A percentile compares a stretch with the other conserved stretches of the same genome.
Evolutionary conservation across 2,797 vertebrate genomes (phyloP).

Genomic region (Thaleichthys pacificus): DNA sequence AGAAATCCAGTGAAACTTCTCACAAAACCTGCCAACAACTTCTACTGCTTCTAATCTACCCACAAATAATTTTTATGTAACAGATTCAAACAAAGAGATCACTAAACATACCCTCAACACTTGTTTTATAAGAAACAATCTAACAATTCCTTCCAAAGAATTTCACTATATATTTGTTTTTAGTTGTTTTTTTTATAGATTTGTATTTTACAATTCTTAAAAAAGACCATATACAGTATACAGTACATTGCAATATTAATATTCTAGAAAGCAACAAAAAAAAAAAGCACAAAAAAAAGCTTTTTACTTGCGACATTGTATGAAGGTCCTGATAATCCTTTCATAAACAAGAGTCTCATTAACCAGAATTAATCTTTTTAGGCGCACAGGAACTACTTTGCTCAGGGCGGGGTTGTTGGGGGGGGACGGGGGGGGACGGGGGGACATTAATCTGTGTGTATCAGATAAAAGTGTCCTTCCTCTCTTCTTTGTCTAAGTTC

Average conservation of each 20-base stretch:
- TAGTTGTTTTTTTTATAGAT: conserved; percentile 37
- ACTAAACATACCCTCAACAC: conserved; percentile 59
- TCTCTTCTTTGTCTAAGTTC: conserved; percentile 59
- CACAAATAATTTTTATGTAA: conserved; percentile 49
- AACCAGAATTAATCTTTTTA: conserved; percentile 60
- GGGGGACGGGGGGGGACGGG: not conserved
- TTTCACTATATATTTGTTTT: conserved; percentile 48
- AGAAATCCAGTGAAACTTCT: conserved; percentile 54
- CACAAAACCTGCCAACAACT: conserved; percentile 56
- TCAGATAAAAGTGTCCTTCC: conserved; percentile 69
- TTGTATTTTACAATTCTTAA: conserved; percentile 63
- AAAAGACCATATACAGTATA: conserved; percentile 49
- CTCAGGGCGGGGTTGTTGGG: conserved; percentile 46
- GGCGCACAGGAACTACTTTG: conserved; percentile 48
- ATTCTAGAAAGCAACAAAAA: conserved; percentile 49
- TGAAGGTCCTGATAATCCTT: conserved; percentile 48
- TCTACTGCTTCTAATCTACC: conserved; percentile 55
- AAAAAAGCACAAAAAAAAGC: conserved; percentile 53
- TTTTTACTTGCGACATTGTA: conserved; percentile 34
- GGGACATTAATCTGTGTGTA: conserved; percentile 35
- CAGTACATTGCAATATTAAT: conserved; percentile 46
- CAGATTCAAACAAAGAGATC: conserved; percentile 54
- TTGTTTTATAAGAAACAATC: conserved; percentile 53
- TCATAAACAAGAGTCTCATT: conserved; percentile 49
- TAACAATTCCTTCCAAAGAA: conserved; percentile 51